A percentile compares a stretch with the other conserved stretches of the same genome.
These are phyloP conservation scores for Odontomachus brunneus DNA, from an alignment of 1,140 invertebrate genomes.

Conservation along the genomic window DNA sequence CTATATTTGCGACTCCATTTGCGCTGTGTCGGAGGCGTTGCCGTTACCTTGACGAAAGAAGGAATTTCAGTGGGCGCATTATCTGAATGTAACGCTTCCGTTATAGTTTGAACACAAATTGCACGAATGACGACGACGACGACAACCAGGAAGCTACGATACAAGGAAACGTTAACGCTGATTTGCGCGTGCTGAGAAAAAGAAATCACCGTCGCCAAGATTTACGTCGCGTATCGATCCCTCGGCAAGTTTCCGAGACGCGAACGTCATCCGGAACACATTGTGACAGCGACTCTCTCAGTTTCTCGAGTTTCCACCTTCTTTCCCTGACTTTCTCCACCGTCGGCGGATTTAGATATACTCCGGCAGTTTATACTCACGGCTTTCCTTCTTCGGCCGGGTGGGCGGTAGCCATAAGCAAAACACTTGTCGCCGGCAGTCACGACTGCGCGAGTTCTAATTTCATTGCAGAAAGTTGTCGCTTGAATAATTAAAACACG, in stretches of 20 bases:
- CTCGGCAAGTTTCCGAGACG: conserved; percentile 16
- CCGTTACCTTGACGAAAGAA: background rate
- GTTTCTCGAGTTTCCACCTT: conserved; percentile 72
- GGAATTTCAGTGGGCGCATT: conserved; percentile 43
- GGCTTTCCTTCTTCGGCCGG: conserved; percentile 51
- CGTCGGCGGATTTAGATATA: conserved; percentile 69
- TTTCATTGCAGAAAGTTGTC: conserved; percentile 84
- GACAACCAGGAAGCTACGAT: background rate
- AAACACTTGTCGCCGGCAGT: conserved; percentile 82
- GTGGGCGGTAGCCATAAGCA: conserved; percentile 77
- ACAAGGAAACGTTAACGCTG: too few relatives aligned
- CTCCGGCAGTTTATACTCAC: conserved; percentile 33
- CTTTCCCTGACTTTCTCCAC: conserved; percentile 41
- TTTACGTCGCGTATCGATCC: background rate
- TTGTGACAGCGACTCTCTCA: conserved; percentile 58
- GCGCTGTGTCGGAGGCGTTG: background rate
- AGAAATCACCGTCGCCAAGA: too few relatives aligned
- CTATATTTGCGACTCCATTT: conserved; percentile 79
- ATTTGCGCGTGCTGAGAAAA: too few relatives aligned
- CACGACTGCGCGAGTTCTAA: conserved; percentile 81
- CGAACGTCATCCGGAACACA: conserved; percentile 15
- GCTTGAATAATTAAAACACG: conserved; percentile 84
- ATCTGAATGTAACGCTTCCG: conserved; percentile 25
- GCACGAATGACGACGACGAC: background rate
- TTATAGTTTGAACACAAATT: background rate